A percentile compares a stretch with the other conserved stretches of the same genome.
phyloP scores from a whole-genome alignment of 2,113 vertebrate genomes.

The Phrynosoma blainvillii region DNA sequence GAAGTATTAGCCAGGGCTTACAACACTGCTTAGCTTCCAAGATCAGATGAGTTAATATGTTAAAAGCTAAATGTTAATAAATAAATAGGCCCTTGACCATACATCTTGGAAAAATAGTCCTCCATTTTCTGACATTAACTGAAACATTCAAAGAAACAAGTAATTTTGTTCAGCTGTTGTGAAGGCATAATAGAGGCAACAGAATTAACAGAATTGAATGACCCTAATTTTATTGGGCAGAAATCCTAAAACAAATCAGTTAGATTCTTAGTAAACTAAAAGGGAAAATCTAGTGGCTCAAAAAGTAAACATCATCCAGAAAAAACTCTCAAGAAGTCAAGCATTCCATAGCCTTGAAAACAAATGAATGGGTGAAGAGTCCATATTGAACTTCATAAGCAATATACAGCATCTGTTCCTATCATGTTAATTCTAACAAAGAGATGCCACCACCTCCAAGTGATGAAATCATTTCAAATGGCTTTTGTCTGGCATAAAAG shows the following conservation, averaged over 20 bases:
- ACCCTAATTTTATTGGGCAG: not conserved
- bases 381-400: not conserved
- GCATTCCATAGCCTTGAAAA: not conserved
- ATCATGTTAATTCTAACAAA: not conserved
- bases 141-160: not conserved
- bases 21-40: too few species aligned
- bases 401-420: not conserved
- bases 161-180: not conserved
- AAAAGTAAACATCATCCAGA: not conserved
- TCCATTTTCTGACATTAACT: not conserved
- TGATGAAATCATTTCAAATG: not conserved
- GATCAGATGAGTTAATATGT: too few species aligned
- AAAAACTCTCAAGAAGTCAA: not conserved
- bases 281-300: not conserved
- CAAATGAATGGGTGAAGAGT: not conserved
- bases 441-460: too few species aligned
- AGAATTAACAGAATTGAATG: not conserved
- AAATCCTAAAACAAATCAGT: not conserved
- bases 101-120: not conserved
- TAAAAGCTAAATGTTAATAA: too few species aligned
- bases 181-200: not conserved
- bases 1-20: too few species aligned
- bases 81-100: not conserved
- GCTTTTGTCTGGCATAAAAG: not conserved
- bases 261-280: not conserved